Percentiles rank a stretch among this genome's conserved stretches.
Evolutionary conservation across 2,113 vertebrate species (phyloP).

Genomic region (Brienomyrus longianalis): DNA sequence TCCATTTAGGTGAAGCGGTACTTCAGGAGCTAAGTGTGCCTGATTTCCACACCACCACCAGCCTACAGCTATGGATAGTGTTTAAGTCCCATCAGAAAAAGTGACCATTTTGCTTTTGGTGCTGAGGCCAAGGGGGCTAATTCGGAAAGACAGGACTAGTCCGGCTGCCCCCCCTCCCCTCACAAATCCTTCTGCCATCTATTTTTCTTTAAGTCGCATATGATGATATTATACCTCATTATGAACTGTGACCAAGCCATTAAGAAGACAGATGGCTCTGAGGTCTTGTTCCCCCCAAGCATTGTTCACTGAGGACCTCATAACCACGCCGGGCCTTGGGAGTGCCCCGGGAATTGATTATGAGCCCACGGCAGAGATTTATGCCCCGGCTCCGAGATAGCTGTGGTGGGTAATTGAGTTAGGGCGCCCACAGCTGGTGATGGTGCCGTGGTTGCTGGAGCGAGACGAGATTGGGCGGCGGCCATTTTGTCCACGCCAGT

Average conservation of each 20-base stretch:
- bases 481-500: neutral
- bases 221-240: slow-evolving; percentile 56
- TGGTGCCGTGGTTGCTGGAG: neutral
- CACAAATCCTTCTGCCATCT: slow-evolving; percentile 25
- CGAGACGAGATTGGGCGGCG: neutral
- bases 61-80: neutral
- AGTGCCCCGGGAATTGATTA: slow-evolving; percentile 33
- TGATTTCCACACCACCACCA: neutral
- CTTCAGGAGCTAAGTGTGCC: neutral
- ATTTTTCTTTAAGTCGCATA: slow-evolving; percentile 34
- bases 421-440: slow-evolving; percentile 6
- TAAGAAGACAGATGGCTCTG: slow-evolving; percentile 51
- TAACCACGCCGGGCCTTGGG: slow-evolving; percentile 37
- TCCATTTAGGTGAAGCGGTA: slow-evolving; percentile 1
- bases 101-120: neutral
- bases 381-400: neutral
- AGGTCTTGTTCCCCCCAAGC: slow-evolving; percentile 28
- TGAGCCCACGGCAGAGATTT: slow-evolving; percentile 33
- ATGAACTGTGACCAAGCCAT: slow-evolving; percentile 53
- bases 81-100: neutral
- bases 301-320: slow-evolving; percentile 33
- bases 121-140: neutral
- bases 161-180: neutral
- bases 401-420: slow-evolving; percentile 30
- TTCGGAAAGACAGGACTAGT: neutral